Evolutionary conservation across 2,888 invertebrate genomes (phyloP).

Genomic region (Oeneis ivallda): DNA sequence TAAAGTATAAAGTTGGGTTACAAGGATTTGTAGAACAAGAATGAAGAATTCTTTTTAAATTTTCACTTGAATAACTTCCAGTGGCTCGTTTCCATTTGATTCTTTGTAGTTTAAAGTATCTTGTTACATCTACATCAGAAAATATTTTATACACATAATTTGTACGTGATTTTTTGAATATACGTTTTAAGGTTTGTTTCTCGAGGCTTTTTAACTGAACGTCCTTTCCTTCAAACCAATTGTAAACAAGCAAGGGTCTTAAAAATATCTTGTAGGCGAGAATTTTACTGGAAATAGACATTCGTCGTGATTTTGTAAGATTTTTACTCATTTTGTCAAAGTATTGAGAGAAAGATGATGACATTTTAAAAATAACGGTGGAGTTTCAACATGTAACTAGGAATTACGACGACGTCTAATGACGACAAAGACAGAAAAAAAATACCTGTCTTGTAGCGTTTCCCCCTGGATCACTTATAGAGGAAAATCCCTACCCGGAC

Average conservation of each 20-base stretch:
- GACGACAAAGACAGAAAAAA: no score
- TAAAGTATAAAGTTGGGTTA: conserved; percentile 46
- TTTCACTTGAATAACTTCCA: conserved; percentile 33
- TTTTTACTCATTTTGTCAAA: conserved; percentile 43
- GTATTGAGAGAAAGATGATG: conserved; percentile 33
- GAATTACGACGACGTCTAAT: no score
- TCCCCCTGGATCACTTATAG: no score
- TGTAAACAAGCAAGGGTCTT: conserved; percentile 53
- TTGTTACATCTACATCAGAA: conserved; percentile 50
- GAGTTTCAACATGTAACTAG: no score
- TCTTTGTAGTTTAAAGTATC: conserved; percentile 49
- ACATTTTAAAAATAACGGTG: conserved; percentile 34
- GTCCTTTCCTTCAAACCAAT: conserved; percentile 47
- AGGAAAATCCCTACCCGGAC: no score
- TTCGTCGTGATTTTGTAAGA: conserved; percentile 42
- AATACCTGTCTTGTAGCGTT: no score
- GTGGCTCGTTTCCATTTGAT: conserved; percentile 51
- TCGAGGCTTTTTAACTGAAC: conserved; percentile 48
- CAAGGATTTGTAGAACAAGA: conserved; percentile 31
- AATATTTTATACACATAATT: conserved; percentile 46
- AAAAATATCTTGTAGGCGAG: conserved; percentile 58
- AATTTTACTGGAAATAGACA: conserved; percentile 47
- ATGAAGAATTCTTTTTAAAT: conserved; percentile 44
- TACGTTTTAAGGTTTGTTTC: conserved; percentile 47
- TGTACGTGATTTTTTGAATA: conserved; percentile 43